phyloP scores from a whole-genome alignment of 2,113 vertebrate genomes.

The Nymphicus hollandicus region DNA sequence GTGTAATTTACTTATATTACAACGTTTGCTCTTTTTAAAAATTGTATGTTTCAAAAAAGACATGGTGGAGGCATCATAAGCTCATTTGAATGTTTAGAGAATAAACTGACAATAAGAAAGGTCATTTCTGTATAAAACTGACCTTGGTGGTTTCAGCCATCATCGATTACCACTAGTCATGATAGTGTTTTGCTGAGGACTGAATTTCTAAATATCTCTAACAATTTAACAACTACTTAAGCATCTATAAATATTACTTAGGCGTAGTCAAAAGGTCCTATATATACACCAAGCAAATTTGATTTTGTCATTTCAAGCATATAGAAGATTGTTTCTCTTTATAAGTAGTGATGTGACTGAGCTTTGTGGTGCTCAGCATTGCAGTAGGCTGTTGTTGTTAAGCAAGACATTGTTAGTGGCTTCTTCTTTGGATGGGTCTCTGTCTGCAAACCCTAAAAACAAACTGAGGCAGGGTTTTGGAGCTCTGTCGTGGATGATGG shows the following conservation, averaged over 20 bases:
- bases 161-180: not conserved
- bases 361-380: not conserved
- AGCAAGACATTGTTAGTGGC: not conserved
- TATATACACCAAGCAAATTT: not conserved
- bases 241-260: not conserved
- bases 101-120: not conserved
- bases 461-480: not conserved
- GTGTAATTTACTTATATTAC: not conserved
- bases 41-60: not conserved
- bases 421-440: not conserved
- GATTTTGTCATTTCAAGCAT: not conserved
- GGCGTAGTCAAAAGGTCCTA: not conserved
- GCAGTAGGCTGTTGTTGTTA: not conserved
- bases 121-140: not conserved
- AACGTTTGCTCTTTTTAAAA: not conserved
- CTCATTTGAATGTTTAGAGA: not conserved
- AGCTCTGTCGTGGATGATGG: not conserved
- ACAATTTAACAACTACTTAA: not conserved
- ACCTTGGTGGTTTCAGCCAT: not conserved
- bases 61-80: not conserved
- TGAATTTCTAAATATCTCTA: not conserved
- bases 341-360: not conserved
- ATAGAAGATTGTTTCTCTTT: not conserved
- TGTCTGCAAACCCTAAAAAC: not conserved
- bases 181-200: not conserved